These are phyloP conservation scores for Bovichtus diacanthus DNA, from an alignment of 2,797 vertebrate species.

Conservation along the genomic window DNA sequence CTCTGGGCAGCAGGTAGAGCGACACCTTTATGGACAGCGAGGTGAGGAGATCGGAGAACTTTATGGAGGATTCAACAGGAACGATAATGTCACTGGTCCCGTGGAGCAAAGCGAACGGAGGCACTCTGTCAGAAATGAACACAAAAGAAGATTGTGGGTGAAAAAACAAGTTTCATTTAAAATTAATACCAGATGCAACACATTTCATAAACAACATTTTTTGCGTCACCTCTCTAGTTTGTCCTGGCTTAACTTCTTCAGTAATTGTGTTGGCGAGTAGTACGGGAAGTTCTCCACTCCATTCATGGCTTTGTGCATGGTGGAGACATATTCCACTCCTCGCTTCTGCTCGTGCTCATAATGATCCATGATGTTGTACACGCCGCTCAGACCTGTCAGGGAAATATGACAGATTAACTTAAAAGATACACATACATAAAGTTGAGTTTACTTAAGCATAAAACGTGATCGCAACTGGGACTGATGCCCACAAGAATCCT, in stretches of 20 bases:
- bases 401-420: neutral
- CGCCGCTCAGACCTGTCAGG: slow-evolving; percentile 81
- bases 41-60: slow-evolving; percentile 79
- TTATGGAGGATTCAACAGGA: slow-evolving; percentile 78
- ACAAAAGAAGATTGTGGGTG: neutral
- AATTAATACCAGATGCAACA: neutral
- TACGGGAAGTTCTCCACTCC: slow-evolving; percentile 81
- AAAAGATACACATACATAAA: neutral
- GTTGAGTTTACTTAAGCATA: neutral
- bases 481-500: slow-evolving; percentile 8
- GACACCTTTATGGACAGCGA: slow-evolving; percentile 72
- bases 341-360: slow-evolving; percentile 83
- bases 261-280: slow-evolving; percentile 80
- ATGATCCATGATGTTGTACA: slow-evolving; percentile 85
- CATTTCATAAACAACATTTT: neutral
- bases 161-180: neutral
- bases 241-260: slow-evolving; percentile 71
- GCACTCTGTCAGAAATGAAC: slow-evolving; percentile 68
- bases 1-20: slow-evolving; percentile 81
- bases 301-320: slow-evolving; percentile 87
- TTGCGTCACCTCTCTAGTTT: slow-evolving; percentile 75
- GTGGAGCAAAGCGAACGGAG: slow-evolving; percentile 82
- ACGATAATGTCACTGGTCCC: slow-evolving; percentile 82
- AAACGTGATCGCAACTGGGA: neutral
- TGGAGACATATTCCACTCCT: slow-evolving; percentile 83